phyloP scores from a whole-genome alignment of 2,888 invertebrate genomes.

The Monopis laevigella region DNA sequence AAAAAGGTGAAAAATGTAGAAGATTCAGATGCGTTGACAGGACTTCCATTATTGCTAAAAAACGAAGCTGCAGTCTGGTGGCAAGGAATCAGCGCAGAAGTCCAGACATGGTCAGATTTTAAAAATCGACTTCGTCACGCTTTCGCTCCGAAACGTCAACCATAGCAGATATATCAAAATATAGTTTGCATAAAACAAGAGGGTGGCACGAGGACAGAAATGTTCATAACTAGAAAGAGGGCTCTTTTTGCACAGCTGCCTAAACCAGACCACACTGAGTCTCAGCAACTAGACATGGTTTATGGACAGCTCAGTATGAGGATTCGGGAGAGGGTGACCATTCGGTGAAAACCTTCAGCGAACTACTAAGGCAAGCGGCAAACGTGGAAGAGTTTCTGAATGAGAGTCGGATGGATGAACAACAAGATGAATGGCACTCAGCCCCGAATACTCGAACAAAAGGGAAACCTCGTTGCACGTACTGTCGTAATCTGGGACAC shows the following conservation, averaged over 20 bases:
- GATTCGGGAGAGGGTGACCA: background rate
- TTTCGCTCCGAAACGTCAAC: conserved; percentile 17
- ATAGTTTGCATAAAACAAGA: conserved; percentile 13
- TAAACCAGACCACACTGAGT: background rate
- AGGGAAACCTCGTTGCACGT: background rate
- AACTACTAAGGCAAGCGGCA: background rate
- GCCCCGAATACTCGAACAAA: background rate
- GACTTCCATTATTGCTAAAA: conserved; percentile 16
- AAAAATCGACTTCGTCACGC: conserved; percentile 14
- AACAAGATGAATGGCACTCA: too few species aligned
- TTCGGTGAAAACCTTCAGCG: background rate
- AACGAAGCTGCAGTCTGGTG: conserved; percentile 20
- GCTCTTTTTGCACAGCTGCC: conserved; percentile 13
- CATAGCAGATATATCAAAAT: conserved; percentile 15
- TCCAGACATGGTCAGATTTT: conserved; percentile 17
- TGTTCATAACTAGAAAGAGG: conserved; percentile 13
- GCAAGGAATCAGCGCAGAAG: conserved; percentile 16
- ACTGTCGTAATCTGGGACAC: background rate
- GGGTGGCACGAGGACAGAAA: conserved; percentile 3
- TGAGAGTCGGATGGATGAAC: too few species aligned
- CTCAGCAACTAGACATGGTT: conserved; percentile 10
- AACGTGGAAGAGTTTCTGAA: background rate
- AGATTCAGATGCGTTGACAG: conserved; percentile 14
- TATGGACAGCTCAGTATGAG: background rate
- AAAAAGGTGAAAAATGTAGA: conserved; percentile 15